These are phyloP conservation scores for Oncorhynchus kisutch DNA, from an alignment of 2,113 vertebrate species.

Conservation along the genomic window DNA sequence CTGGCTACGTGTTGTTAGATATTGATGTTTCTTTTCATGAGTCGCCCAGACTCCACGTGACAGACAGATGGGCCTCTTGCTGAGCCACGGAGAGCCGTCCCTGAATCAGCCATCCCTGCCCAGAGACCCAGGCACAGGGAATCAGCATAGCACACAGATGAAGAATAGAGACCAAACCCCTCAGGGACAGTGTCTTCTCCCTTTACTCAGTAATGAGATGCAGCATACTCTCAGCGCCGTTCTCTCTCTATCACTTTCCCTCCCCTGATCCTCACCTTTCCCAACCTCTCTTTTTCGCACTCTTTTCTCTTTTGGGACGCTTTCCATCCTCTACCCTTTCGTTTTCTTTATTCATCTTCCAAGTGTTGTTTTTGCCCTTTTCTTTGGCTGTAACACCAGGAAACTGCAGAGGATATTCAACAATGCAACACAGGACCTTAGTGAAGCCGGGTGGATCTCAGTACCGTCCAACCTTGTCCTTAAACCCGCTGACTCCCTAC, in stretches of 20 bases:
- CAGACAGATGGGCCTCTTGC: constrained; percentile 29
- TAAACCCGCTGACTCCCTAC: constrained; percentile 26
- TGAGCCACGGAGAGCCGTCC: constrained; percentile 16
- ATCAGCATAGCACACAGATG: background rate
- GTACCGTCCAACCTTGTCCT: constrained; percentile 39
- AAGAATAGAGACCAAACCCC: constrained; percentile 3
- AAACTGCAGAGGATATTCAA: constrained; percentile 53
- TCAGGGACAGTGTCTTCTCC: constrained; percentile 3
- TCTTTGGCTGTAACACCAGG: constrained; percentile 39
- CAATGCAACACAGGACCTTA: constrained; percentile 40
- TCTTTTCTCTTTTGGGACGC: constrained; percentile 8
- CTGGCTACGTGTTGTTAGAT: background rate
- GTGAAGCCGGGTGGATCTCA: constrained; percentile 28
- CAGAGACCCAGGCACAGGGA: background rate
- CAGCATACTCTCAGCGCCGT: background rate
- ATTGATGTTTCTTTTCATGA: constrained; percentile 24
- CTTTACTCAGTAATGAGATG: constrained; percentile 1
- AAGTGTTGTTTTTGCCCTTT: constrained; percentile 35
- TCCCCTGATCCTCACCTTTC: background rate
- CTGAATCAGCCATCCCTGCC: constrained; percentile 33
- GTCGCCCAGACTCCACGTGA: constrained; percentile 47
- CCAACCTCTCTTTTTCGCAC: constrained; percentile 9
- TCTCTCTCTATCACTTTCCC: background rate
- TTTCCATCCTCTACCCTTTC: constrained; percentile 12
- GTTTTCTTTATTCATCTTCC: constrained; percentile 44